Conservation (phyloP, 2,888 invertebrate genomes). For the Tinea pellionella region DNA sequence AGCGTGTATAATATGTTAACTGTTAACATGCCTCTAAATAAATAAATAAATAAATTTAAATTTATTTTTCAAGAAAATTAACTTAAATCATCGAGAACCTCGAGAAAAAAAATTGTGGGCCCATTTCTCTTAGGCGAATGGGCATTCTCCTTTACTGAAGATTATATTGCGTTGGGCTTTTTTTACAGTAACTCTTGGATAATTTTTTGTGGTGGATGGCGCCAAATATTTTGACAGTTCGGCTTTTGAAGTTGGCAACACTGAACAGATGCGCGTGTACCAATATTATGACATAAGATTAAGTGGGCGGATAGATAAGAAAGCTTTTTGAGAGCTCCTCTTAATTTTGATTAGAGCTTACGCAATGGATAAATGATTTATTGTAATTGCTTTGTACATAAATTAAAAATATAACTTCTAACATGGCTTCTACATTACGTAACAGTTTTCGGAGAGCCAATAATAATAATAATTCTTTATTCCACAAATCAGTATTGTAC, state of each 20-base stretch:
- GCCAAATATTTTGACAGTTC: slow-evolving; percentile 50
- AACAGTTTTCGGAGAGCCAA: slow-evolving; percentile 18
- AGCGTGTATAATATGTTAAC: no score
- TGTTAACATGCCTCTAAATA: no score
- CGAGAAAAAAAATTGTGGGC: no score
- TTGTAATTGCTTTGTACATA: background rate
- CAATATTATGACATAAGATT: slow-evolving; percentile 51
- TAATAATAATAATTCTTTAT: no score
- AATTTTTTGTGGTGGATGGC: slow-evolving; percentile 24
- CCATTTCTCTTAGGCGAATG: no score
- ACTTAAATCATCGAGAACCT: no score
- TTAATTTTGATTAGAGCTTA: slow-evolving; percentile 19
- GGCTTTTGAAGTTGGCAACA: slow-evolving; percentile 27
- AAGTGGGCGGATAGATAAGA: slow-evolving; percentile 52
- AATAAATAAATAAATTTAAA: no score
- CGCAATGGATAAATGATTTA: background rate
- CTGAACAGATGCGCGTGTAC: slow-evolving; percentile 38
- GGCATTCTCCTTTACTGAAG: no score
- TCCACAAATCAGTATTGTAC: no score
- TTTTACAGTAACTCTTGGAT: background rate
- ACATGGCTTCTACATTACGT: background rate
- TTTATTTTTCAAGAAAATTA: no score
- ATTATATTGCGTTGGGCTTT: background rate
- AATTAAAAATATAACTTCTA: background rate
- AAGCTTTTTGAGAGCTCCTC: slow-evolving; percentile 28